Conservation (phyloP, 2,113 vertebrate genomes). For the Orcinus orca region DNA sequence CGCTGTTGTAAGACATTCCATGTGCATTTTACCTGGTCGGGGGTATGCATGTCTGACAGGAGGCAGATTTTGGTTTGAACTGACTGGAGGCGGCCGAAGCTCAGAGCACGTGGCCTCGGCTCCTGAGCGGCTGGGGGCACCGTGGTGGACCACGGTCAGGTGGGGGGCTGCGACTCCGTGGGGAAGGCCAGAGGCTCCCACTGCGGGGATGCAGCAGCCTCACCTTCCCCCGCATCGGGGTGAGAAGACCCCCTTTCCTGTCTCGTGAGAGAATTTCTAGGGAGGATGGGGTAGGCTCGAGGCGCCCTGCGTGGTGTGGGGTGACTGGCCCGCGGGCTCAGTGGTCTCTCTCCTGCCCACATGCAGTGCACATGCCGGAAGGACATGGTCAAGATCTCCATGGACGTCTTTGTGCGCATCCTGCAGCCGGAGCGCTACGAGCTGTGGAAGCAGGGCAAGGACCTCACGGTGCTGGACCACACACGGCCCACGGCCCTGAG, state of each 20-base stretch:
- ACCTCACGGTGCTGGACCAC: slow-evolving; percentile 90
- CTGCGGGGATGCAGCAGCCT: not conserved
- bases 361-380: slow-evolving; percentile 94
- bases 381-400: slow-evolving; percentile 99
- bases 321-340: not conserved
- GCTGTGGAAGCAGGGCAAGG: slow-evolving; percentile 96
- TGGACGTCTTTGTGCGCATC: slow-evolving; percentile 97
- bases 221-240: not conserved
- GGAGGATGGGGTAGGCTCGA: no score
- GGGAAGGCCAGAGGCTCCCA: no score
- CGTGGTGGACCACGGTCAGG: accelerated
- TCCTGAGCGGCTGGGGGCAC: not conserved
- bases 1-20: accelerated
- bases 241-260: not conserved
- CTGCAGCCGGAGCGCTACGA: slow-evolving; percentile 96
- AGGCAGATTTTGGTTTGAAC: not conserved
- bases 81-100: not conserved
- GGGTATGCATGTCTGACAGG: accelerated
- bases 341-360: not conserved
- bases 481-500: slow-evolving; percentile 89
- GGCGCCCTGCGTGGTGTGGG: accelerated
- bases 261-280: not conserved
- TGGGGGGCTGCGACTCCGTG: accelerated
- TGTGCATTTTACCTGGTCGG: accelerated
- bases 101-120: not conserved